These are phyloP conservation scores for Megalops atlanticus DNA, from an alignment of 2,113 vertebrate species.

Conservation along the genomic window DNA sequence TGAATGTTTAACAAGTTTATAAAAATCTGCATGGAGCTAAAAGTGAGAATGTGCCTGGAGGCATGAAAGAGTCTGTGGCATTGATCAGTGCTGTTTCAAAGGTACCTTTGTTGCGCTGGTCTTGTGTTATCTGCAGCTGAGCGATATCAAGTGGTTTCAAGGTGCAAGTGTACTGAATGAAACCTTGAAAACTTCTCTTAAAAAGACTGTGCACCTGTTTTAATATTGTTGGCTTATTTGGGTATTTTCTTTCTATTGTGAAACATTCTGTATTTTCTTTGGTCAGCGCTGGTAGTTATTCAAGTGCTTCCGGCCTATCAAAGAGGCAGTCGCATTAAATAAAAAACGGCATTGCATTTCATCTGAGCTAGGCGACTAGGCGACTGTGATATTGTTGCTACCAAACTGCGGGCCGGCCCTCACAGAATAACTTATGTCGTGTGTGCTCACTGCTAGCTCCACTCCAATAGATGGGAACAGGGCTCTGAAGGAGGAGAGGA, in stretches of 20 bases:
- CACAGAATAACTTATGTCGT: background rate
- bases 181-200: slow-evolving; percentile 53
- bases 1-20: slow-evolving; percentile 69
- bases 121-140: slow-evolving; percentile 38
- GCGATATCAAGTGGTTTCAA: slow-evolving; percentile 30
- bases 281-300: slow-evolving; percentile 43
- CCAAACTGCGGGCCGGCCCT: background rate
- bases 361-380: slow-evolving; percentile 32
- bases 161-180: slow-evolving; percentile 50
- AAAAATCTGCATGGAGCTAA: slow-evolving; percentile 50
- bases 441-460: background rate
- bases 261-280: slow-evolving; percentile 43
- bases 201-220: slow-evolving; percentile 66
- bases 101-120: slow-evolving; percentile 32
- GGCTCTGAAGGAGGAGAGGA: background rate
- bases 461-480: background rate
- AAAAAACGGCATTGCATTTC: slow-evolving; percentile 36
- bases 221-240: slow-evolving; percentile 51
- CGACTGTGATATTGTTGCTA: background rate
- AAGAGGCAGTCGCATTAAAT: slow-evolving; percentile 24
- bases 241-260: slow-evolving; percentile 48
- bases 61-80: slow-evolving; percentile 57
- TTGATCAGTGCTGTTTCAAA: slow-evolving; percentile 67
- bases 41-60: slow-evolving; percentile 54
- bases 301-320: slow-evolving; percentile 41